phyloP scores from a whole-genome alignment of 2,797 vertebrate genomes.

The Scolopax rusticola region DNA sequence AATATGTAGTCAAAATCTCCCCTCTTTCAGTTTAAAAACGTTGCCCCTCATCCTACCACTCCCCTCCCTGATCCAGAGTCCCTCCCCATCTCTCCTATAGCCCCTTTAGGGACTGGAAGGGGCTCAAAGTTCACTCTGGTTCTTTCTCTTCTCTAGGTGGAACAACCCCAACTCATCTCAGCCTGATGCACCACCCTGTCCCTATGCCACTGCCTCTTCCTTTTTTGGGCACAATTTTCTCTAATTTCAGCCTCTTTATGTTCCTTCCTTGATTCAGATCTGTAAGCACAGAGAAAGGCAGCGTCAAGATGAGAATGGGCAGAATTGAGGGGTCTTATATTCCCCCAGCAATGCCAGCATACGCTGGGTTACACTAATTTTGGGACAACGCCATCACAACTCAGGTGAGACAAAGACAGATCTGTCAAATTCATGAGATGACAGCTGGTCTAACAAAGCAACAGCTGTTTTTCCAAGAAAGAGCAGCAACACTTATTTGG shows the following conservation, averaged over 20 bases:
- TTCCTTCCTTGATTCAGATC: background rate
- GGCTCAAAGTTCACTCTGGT: too few species aligned
- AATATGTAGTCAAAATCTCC: too few species aligned
- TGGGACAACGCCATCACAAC: background rate
- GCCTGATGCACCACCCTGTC: background rate
- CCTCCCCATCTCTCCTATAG: too few species aligned
- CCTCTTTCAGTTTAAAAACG: too few species aligned
- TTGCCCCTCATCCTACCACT: too few species aligned
- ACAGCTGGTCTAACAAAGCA: background rate
- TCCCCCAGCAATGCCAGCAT: background rate
- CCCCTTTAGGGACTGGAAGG: too few species aligned
- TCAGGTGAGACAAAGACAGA: background rate
- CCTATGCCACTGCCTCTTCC: background rate
- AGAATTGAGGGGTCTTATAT: background rate
- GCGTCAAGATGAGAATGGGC: background rate
- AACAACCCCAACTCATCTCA: too few species aligned
- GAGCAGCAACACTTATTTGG: background rate
- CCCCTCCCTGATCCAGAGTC: too few species aligned
- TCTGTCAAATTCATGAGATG: background rate
- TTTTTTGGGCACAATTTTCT: background rate
- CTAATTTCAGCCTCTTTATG: background rate
- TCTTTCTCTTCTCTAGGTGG: too few species aligned
- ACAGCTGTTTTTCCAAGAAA: background rate
- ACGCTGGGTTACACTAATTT: background rate
- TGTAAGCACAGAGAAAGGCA: background rate